phyloP scores from a whole-genome alignment of 2,113 vertebrate genomes.

The Phyllostomus hastatus region DNA sequence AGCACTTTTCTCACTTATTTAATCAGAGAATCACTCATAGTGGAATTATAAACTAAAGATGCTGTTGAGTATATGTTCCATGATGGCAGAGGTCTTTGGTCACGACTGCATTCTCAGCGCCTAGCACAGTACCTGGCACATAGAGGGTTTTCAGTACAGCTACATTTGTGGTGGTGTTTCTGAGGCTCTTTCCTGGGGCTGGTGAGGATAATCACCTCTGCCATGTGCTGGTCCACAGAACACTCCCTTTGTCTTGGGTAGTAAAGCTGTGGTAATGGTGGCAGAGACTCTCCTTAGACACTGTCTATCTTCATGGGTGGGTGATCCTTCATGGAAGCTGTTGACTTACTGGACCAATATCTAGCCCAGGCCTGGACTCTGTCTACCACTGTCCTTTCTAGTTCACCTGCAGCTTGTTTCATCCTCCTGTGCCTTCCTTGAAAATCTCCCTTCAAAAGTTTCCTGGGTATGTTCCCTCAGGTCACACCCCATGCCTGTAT shows the following conservation, averaged over 20 bases:
- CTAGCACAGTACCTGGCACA: background rate
- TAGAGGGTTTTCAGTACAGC: background rate
- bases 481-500: background rate
- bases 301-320: background rate
- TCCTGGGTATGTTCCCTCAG: background rate
- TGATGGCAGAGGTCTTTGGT: background rate
- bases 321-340: background rate
- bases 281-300: background rate
- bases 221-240: background rate
- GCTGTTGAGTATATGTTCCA: background rate
- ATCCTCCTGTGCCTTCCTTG: background rate
- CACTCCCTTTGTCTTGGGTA: background rate
- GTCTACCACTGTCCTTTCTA: background rate
- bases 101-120: background rate
- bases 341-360: background rate
- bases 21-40: background rate
- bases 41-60: background rate
- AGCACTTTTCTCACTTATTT: background rate
- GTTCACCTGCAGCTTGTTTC: background rate
- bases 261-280: background rate
- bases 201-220: background rate
- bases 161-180: background rate
- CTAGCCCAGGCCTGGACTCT: background rate
- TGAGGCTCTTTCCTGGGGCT: background rate
- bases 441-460: background rate